Conservation (phyloP, 1,140 invertebrate species). For the Lordiphosa stackelbergi region DNA sequence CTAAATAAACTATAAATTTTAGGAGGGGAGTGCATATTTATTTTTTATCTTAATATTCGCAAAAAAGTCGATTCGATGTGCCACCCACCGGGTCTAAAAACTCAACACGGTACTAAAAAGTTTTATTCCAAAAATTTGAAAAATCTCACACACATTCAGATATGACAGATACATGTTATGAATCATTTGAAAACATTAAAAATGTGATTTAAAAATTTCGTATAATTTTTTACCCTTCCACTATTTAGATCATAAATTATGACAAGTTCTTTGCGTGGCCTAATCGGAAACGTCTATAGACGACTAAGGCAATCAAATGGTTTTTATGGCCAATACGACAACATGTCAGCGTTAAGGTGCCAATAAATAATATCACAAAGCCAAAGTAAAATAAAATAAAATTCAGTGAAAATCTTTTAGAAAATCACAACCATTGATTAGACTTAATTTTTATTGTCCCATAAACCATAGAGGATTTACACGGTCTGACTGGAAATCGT, state of each 20-base stretch:
- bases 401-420: slow-evolving; percentile 7
- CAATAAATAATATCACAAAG: slow-evolving; percentile 47
- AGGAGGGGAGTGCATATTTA: too few relatives aligned
- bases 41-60: too few relatives aligned
- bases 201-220: neutral
- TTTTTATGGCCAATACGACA: slow-evolving; percentile 46
- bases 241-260: slow-evolving; percentile 56
- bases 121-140: neutral
- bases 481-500: slow-evolving; percentile 13
- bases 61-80: too few relatives aligned
- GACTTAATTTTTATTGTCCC: slow-evolving; percentile 49
- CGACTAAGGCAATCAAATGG: slow-evolving; percentile 47
- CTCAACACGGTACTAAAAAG: too few relatives aligned
- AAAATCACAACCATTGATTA: slow-evolving; percentile 65
- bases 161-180: too few relatives aligned
- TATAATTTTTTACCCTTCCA: neutral
- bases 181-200: neutral
- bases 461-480: slow-evolving; percentile 48
- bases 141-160: too few relatives aligned
- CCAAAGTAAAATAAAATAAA: slow-evolving; percentile 20
- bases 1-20: too few relatives aligned
- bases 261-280: slow-evolving; percentile 25
- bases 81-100: too few relatives aligned
- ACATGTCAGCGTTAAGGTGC: slow-evolving; percentile 45
- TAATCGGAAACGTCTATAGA: slow-evolving; percentile 53